phyloP scores from a whole-genome alignment of 2,888 invertebrate species.

The Synanthedon vespiformis region DNA sequence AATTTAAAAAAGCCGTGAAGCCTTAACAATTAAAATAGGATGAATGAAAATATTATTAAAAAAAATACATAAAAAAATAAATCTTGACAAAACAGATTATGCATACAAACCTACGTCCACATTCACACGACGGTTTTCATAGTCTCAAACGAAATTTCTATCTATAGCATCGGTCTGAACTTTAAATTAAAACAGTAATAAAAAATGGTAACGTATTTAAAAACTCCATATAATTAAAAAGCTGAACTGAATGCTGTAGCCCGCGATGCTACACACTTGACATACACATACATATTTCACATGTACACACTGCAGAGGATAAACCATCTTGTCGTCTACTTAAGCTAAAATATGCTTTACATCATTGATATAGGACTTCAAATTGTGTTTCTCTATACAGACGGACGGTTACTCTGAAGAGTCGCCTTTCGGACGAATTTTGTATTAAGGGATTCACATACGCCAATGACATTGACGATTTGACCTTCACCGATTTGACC shows the following conservation, averaged over 20 bases:
- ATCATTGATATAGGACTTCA: neutral
- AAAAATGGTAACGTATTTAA: slow-evolving; percentile 4
- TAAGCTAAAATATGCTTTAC: neutral
- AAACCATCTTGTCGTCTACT: neutral
- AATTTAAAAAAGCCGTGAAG: no score
- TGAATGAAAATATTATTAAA: no score
- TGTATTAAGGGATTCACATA: no score
- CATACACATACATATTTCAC: neutral
- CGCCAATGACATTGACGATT: no score
- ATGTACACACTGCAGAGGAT: neutral
- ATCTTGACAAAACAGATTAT: no score
- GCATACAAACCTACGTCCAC: no score
- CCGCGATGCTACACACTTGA: slow-evolving; percentile 16
- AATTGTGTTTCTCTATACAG: neutral
- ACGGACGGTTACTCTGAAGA: neutral
- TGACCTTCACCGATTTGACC: no score
- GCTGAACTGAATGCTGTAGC: slow-evolving; percentile 23
- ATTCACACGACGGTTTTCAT: no score
- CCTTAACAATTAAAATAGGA: no score
- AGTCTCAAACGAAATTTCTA: no score
- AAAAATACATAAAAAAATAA: no score
- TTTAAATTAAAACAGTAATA: slow-evolving; percentile 8
- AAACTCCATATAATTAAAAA: slow-evolving; percentile 28
- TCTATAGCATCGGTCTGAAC: no score
- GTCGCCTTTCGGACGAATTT: neutral